Evolutionary conservation across 2,888 invertebrate species (phyloP).

Genomic region (Leptogaster cylindrica): DNA sequence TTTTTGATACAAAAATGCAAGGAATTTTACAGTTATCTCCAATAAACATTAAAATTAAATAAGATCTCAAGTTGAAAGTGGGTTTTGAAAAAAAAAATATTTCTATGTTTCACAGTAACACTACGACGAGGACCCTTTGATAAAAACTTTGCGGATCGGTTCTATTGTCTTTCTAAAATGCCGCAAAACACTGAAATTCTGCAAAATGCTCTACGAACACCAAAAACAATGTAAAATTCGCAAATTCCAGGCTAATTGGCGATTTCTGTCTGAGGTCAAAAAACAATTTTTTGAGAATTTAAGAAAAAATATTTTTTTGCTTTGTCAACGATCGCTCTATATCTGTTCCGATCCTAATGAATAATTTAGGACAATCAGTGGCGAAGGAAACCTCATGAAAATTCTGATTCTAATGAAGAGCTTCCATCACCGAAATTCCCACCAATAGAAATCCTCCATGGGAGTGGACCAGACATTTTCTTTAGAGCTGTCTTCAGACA

Average conservation of each 20-base stretch:
- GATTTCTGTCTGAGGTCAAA: conserved; percentile 36
- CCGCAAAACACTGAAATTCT: not conserved
- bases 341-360: conserved; percentile 1
- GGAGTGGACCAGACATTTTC: conserved; percentile 5
- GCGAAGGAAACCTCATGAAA: not conserved
- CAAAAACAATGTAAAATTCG: conserved; percentile 18
- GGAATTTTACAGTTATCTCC: no score
- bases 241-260: conserved; percentile 46
- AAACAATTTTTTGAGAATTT: conserved; percentile 10
- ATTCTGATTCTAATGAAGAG: conserved; percentile 24
- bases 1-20: no score
- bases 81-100: no score
- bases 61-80: no score
- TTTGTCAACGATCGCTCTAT: not conserved
- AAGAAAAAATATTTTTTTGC: not conserved
- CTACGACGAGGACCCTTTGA: no score
- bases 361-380: conserved; percentile 14
- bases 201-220: not conserved
- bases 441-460: not conserved
- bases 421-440: no score
- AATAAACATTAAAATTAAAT: no score
- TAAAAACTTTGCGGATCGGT: no score
- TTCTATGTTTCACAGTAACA: no score
- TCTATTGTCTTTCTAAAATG: not conserved
- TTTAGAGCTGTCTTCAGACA: no score